Evolutionary conservation across 1,140 invertebrate species (phyloP).

Genomic region (Drosophila simulans): DNA sequence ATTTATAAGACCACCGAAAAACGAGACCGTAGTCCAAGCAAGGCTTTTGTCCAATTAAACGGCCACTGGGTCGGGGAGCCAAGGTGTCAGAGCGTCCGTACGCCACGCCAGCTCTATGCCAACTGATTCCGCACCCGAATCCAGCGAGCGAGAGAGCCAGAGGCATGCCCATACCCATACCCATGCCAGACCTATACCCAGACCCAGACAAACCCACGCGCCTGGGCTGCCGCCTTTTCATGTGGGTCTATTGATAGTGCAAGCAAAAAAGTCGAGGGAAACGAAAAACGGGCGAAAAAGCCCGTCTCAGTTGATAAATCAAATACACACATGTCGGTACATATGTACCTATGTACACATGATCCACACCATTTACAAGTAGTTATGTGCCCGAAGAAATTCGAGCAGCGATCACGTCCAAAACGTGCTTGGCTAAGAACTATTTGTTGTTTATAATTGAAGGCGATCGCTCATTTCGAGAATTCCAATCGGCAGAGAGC

Average conservation of each 20-base stretch:
- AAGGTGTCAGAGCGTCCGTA: conserved; percentile 39
- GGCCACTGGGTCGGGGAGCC: conserved; percentile 2
- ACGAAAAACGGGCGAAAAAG: conserved; percentile 44
- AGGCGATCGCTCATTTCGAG: conserved; percentile 4
- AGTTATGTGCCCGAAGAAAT: conserved; percentile 28
- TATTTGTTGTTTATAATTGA: conserved; percentile 37
- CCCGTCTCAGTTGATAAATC: conserved; percentile 57
- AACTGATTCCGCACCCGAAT: conserved; percentile 53
- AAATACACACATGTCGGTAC: conserved; percentile 11
- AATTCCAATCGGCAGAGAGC: background rate
- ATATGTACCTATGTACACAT: background rate
- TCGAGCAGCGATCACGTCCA: conserved; percentile 36
- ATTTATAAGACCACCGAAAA: conserved; percentile 8
- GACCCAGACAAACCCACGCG: conserved; percentile 35
- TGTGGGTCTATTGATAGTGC: conserved; percentile 64
- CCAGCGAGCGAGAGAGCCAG: conserved; percentile 17
- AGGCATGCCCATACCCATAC: conserved; percentile 16
- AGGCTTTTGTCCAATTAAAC: conserved; percentile 31
- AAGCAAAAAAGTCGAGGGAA: conserved; percentile 30
- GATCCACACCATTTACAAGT: background rate
- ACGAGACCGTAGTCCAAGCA: conserved; percentile 9
- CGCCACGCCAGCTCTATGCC: conserved; percentile 46
- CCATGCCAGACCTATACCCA: conserved; percentile 15
- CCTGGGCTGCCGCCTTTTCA: conserved; percentile 42
- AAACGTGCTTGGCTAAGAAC: conserved; percentile 51